Evolutionary conservation across 2,113 vertebrate genomes (phyloP).

Genomic region (Onychorhynchus coronatus): DNA sequence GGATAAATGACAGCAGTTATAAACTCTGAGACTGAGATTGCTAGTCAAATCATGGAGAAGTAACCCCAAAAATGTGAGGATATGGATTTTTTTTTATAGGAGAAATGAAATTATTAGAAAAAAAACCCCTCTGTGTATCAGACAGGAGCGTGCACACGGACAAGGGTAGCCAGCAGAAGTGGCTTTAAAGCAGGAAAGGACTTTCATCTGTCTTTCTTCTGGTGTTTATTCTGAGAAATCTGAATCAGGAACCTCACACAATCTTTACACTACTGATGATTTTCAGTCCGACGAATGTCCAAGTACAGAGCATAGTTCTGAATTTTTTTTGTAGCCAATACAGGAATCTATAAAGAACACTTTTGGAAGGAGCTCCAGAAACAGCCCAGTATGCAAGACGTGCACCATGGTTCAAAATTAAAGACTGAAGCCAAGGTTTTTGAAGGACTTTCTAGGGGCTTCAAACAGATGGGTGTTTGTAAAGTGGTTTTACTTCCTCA

Average conservation of each 20-base stretch:
- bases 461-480: background rate
- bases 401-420: background rate
- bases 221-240: background rate
- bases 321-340: background rate
- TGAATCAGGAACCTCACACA: background rate
- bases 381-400: background rate
- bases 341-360: background rate
- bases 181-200: background rate
- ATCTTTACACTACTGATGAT: background rate
- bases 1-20: background rate
- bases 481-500: background rate
- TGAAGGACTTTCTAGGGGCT: background rate
- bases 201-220: background rate
- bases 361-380: background rate
- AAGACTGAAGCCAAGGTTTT: background rate
- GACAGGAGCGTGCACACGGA: background rate
- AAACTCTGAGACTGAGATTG: background rate
- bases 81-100: background rate
- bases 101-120: background rate
- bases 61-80: background rate
- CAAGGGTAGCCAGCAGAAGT: background rate
- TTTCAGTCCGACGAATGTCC: background rate
- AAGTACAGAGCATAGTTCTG: background rate
- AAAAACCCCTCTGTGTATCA: background rate
- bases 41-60: rapidly evolving